Evolutionary conservation across 2,113 vertebrate genomes (phyloP), one percentile per base, ranked within the genome.

Genomic region (Nerophis lumbriciformis): DNA sequence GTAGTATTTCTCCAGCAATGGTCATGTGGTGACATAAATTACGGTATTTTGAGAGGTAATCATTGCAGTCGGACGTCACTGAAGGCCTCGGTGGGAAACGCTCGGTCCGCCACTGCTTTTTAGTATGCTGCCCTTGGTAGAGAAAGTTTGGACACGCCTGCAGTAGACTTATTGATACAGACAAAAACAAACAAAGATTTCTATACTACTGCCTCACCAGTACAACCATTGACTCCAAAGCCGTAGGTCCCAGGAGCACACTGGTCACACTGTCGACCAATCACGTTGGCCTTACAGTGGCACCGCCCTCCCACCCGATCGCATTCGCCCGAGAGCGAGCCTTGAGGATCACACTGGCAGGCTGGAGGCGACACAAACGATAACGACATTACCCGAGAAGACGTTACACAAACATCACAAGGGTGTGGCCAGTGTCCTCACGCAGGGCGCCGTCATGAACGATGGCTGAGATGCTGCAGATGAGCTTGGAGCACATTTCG

Each of bases 321-420:
- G 68, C 93, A 95, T 65, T 93, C 89, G 0, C 90, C 86, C 65
- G 88, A 94, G 77, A 90, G 80, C 28, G 93, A 96, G 48, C 93
- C 92, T 80, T 94, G 91, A 0, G 83, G 92, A 75, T 94, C 87
- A 56, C 93, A 95, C 64, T 92, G 83, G 77, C 93, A 95, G 35
- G 88, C 94, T 96, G 78, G 4, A 72, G 0, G 49, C 13, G 63
- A 48, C 6, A 75, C 1, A 67, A 8, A 16, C 6, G 48, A 39
- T 1, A 1, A 9, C 5, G 44, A 12, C 38, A 5, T 48, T 6
- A 47, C 60, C 48, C 14, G 5, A 57, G 53, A 59, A 39, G 8
- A 28, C 15, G 7, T 16, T 9, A 4, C 38, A n/a, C 19, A 15
- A 53, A 36, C 3, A n/a, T 11, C 15, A 4, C 55, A 58, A 1